Percentiles rank a stretch among this genome's conserved stretches.
Evolutionary conservation across 2,888 invertebrate genomes (phyloP).

Genomic region (Aphidoletes aphidimyza): DNA sequence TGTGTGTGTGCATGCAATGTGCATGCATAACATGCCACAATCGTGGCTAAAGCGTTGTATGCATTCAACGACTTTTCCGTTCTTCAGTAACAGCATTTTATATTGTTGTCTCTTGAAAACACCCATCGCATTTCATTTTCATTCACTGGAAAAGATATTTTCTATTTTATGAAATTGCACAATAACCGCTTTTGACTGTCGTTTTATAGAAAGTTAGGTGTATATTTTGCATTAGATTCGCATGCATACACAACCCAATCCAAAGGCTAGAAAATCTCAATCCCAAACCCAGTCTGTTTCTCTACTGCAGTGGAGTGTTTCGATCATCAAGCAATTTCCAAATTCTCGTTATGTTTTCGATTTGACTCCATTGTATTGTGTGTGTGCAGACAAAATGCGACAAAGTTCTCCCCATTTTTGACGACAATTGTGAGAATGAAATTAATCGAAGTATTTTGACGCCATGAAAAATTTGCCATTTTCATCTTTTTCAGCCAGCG

Average conservation of each 20-base stretch:
- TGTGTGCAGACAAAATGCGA: neutral
- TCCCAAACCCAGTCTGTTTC: too few species aligned
- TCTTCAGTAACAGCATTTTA: neutral
- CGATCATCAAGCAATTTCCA: constrained; percentile 5
- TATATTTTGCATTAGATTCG: neutral
- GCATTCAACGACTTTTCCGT: neutral
- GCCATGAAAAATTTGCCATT: too few species aligned
- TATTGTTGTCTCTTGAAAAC: neutral
- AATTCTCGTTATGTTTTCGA: neutral
- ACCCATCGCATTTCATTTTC: constrained; percentile 12
- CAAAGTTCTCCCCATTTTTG: neutral
- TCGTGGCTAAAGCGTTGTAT: neutral
- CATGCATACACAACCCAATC: neutral
- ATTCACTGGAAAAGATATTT: neutral
- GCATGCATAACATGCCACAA: too few species aligned
- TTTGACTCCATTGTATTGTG: neutral
- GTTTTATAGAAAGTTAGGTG: neutral
- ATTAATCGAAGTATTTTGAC: neutral
- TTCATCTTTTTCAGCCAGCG: too few species aligned
- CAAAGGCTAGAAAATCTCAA: too few species aligned
- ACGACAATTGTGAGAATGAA: too few species aligned
- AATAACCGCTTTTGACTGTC: constrained; percentile 14
- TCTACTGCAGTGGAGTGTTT: neutral
- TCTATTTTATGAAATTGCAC: constrained; percentile 16
- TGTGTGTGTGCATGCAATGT: neutral